phyloP scores from a whole-genome alignment of 37 sponge, comb jelly and placozoan species.

The Amphimedon queenslandica region DNA sequence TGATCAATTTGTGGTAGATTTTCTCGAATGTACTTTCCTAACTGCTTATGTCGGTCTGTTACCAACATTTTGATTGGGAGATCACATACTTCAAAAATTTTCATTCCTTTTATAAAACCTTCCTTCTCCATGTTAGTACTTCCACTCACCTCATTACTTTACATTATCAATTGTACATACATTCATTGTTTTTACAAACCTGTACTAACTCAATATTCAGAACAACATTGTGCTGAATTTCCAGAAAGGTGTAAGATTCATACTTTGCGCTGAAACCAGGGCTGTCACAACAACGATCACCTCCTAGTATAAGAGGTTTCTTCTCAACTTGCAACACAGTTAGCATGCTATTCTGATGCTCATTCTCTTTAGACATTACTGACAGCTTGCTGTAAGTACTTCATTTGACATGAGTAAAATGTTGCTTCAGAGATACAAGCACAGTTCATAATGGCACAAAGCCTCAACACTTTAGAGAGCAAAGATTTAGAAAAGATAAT shows the following conservation, averaged over 20 bases:
- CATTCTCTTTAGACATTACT: neutral
- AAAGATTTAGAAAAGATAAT: too few species aligned
- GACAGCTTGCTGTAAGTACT: slow-evolving; percentile 2
- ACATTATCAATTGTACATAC: too few species aligned
- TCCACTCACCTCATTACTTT: slow-evolving; percentile 35
- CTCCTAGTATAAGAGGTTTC: neutral
- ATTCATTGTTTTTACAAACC: neutral
- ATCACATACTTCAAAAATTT: too few species aligned
- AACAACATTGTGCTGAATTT: neutral
- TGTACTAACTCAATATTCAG: slow-evolving; percentile 7
- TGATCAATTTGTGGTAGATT: too few species aligned
- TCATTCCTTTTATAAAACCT: slow-evolving; percentile 10
- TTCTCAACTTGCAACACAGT: neutral
- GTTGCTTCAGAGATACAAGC: too few species aligned
- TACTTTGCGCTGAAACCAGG: slow-evolving; percentile 24
- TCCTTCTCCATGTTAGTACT: slow-evolving; percentile 39
- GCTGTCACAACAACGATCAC: slow-evolving; percentile 25
- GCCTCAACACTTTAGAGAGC: too few species aligned
- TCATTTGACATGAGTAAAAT: neutral
- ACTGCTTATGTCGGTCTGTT: too few species aligned
- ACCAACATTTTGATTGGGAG: too few species aligned
- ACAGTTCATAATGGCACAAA: too few species aligned
- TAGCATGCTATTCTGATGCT: slow-evolving; percentile 9
- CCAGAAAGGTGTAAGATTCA: slow-evolving; percentile 31
- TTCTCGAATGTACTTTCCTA: too few species aligned